These are phyloP conservation scores for Mactra quadrangularis DNA, from an alignment of 1,140 invertebrate genomes.

Conservation along the genomic window DNA sequence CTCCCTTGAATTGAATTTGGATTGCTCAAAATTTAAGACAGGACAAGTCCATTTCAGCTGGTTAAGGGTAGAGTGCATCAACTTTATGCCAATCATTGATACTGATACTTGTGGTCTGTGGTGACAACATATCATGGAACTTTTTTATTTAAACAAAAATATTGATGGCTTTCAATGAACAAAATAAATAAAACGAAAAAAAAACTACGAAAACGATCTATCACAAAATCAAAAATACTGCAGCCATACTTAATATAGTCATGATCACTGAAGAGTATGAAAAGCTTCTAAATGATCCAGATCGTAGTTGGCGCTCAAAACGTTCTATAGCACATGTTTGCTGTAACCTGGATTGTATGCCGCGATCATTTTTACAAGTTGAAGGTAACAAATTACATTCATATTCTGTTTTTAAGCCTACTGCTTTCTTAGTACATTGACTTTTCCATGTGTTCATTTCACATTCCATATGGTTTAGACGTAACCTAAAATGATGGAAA, in stretches of 20 bases:
- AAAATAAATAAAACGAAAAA: background rate
- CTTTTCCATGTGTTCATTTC: conserved; percentile 12
- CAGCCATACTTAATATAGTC: background rate
- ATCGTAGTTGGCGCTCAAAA: conserved; percentile 54
- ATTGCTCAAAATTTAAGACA: no score
- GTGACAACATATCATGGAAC: no score
- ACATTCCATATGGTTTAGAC: conserved; percentile 47
- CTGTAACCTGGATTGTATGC: conserved; percentile 18
- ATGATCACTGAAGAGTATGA: conserved; percentile 1
- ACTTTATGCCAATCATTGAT: no score
- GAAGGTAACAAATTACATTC: conserved; percentile 54
- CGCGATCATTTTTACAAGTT: conserved; percentile 37
- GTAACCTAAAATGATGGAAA: conserved; percentile 24
- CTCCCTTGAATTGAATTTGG: no score
- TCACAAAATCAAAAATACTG: conserved; percentile 16
- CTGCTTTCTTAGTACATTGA: background rate
- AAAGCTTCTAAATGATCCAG: conserved; percentile 18
- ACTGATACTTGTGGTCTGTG: no score
- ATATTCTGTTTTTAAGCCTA: conserved; percentile 54
- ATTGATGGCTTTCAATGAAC: background rate
- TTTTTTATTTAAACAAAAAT: no score
- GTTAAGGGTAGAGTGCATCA: no score
- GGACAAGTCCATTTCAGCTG: no score
- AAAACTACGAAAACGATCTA: no score
- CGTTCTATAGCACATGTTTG: conserved; percentile 45